A percentile compares a stretch with the other conserved stretches of the same genome.
phyloP scores from a whole-genome alignment of 2,113 vertebrate genomes.

The Cricetomys ansorgei region DNA sequence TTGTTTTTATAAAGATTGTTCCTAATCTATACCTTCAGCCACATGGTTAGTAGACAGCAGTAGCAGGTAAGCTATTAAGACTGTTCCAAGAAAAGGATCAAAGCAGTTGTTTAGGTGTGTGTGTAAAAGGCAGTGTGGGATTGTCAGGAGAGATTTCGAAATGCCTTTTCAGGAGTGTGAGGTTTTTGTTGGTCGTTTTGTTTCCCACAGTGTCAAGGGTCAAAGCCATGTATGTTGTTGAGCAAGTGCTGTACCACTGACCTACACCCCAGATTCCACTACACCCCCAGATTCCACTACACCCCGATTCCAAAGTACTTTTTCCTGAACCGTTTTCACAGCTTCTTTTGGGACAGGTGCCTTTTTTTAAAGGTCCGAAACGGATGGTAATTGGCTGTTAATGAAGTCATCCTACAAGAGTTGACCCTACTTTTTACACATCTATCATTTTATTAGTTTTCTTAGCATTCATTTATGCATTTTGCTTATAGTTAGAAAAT shows the following conservation, averaged over 20 bases:
- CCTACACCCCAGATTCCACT: too few species aligned
- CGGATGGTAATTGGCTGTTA: neutral
- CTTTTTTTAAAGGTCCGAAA: neutral
- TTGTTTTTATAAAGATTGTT: constrained; percentile 43
- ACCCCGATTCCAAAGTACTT: neutral
- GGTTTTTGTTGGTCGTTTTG: too few species aligned
- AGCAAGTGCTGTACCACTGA: neutral
- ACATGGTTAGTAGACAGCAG: neutral
- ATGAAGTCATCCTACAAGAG: neutral
- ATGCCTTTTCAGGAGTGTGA: neutral
- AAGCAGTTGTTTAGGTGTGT: constrained; percentile 20
- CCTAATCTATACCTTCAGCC: neutral
- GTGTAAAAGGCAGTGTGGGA: neutral
- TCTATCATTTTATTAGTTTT: constrained; percentile 21
- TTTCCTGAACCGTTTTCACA: constrained; percentile 5
- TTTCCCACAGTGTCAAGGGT: neutral
- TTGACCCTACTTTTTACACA: neutral
- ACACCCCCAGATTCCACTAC: too few species aligned
- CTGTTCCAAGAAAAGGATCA: neutral
- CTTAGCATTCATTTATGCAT: constrained; percentile 32
- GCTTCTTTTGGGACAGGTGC: neutral
- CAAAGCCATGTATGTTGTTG: neutral
- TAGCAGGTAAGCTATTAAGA: neutral
- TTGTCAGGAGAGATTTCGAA: constrained; percentile 13
- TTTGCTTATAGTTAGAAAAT: constrained; percentile 34